phyloP scores from a whole-genome alignment of 2,888 invertebrate species.

The Fissipunctia ypsillon region DNA sequence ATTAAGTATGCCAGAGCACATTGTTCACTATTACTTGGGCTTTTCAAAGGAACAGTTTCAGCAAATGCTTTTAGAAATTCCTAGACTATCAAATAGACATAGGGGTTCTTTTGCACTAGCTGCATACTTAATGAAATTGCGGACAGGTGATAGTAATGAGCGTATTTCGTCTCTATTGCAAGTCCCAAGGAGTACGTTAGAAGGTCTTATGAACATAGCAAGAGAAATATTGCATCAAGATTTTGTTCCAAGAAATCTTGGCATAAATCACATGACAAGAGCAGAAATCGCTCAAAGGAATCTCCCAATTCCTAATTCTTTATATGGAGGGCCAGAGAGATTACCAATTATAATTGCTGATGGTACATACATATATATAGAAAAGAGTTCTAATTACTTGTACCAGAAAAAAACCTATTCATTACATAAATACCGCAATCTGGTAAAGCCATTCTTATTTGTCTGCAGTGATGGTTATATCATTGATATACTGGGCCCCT shows the following conservation, averaged over 20 bases:
- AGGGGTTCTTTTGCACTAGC: too few relatives aligned
- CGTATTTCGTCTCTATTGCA: neutral
- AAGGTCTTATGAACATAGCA: neutral
- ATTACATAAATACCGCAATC: neutral
- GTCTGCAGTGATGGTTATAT: neutral
- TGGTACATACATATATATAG: neutral
- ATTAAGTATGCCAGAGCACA: constrained; percentile 1
- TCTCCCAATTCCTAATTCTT: neutral
- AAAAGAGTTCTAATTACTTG: neutral
- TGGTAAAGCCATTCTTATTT: neutral
- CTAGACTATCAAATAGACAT: too few relatives aligned
- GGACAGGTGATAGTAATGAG: too few relatives aligned
- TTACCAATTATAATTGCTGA: constrained; percentile 1
- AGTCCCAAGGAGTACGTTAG: neutral
- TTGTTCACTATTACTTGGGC: neutral
- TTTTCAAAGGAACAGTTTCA: constrained; percentile 1
- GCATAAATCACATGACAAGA: too few relatives aligned
- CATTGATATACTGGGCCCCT: neutral
- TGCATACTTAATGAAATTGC: too few relatives aligned
- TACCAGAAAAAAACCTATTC: neutral
- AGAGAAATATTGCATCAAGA: too few relatives aligned
- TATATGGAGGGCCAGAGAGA: neutral
- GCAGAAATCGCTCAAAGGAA: neutral
- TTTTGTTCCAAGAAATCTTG: too few relatives aligned
- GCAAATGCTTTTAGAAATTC: neutral